Percentiles rank a stretch among this genome's conserved stretches.
Evolutionary conservation across 1,140 invertebrate genomes (phyloP).

Genomic region (Bombus pyrosoma): DNA sequence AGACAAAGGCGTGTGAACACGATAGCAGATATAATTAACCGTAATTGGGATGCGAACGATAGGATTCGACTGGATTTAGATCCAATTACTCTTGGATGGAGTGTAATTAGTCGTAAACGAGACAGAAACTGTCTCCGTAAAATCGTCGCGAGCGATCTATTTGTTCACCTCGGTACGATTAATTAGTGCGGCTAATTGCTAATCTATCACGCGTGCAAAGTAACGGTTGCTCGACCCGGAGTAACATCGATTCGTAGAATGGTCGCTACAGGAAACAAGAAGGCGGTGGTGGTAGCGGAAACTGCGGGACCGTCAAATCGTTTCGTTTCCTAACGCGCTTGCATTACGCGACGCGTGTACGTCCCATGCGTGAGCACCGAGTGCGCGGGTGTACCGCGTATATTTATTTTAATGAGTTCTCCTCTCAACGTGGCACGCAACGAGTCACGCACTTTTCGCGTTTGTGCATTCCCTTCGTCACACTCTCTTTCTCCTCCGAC

Average conservation of each 20-base stretch:
- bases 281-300: background rate
- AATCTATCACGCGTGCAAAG: constrained; percentile 27
- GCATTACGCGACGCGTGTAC: constrained; percentile 35
- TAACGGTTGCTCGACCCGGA: background rate
- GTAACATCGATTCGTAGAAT: background rate
- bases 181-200: constrained; percentile 33
- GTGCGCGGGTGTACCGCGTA: constrained; percentile 51
- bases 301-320: background rate
- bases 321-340: constrained; percentile 34
- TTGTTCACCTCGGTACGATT: constrained; percentile 14
- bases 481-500: constrained; percentile 62
- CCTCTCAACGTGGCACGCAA: constrained; percentile 62
- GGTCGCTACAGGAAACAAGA: background rate
- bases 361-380: constrained; percentile 45
- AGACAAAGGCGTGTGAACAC: background rate
- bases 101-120: constrained; percentile 42
- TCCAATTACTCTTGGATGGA: constrained; percentile 16
- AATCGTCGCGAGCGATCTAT: constrained; percentile 25
- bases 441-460: constrained; percentile 71
- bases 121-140: constrained; percentile 27
- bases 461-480: constrained; percentile 66
- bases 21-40: constrained; percentile 34
- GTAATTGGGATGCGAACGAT: constrained; percentile 19
- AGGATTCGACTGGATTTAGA: constrained; percentile 38
- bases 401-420: constrained; percentile 81